Base-by-base conservation (phyloP, 2,113 vertebrate genomes). In the Pantherophis guttatus region DNA sequence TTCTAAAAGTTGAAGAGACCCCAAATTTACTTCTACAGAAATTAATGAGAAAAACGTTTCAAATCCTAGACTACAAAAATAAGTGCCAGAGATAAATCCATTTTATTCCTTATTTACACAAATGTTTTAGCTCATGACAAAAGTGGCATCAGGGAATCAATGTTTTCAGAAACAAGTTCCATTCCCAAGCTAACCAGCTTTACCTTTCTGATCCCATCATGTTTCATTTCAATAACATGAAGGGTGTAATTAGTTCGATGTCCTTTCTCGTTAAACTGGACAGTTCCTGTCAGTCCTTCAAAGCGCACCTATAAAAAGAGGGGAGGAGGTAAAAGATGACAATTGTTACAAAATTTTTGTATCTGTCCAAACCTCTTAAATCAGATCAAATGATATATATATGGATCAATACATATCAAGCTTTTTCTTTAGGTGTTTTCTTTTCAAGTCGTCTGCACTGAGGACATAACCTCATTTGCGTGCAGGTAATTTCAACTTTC, bases 251-350 rank as follows among this genome's bases (percentile, higher is more conserved):
- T 99, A 81, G 99, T 99, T 95, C 99, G 98, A 50, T 98, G 98
- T 26, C 99, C 99, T 97, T 99, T 99, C 97, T 99, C 99, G 0
- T 99, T 99, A 93, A 99, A 99, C 96, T 99, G 99, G 94, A 99
- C 99, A 0, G 99, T 99, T 95, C 99, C 99, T 0, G 99, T 99
- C 93, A 99, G 88, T 86, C 99, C 99, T 94, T 99, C 99, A 94
- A 99, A 99, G 13, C 91, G 99, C 65, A 99, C 99, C 99, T 99
- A 95, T 92, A 91, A 96, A 19, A 91, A 13, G 70, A 81, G 7
- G 29, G 11, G 10, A 29, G 17, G 4, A 10, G 33, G 2, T 62
- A 95, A 92, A 52, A 92, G 12, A 94, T n/a, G 7, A 93, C 87
- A 91, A 0, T 24, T 88, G 29, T 88, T 91, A 92, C 50, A 86